Base-by-base conservation (phyloP, 2,113 vertebrate genomes). In the Varanus komodoensis region DNA sequence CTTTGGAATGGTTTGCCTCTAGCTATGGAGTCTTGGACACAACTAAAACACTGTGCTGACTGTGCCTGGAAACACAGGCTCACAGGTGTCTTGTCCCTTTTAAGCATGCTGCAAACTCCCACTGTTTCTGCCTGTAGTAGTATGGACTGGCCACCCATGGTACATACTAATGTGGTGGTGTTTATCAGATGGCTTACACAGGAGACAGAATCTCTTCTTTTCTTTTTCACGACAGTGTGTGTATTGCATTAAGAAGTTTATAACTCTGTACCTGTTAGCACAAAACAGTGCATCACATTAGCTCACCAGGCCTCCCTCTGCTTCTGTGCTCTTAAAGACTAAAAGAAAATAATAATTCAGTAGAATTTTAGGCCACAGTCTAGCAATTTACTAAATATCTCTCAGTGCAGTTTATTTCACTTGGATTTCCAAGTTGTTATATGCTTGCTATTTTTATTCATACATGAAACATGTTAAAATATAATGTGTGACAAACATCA, bases 281-380 rank as follows among this genome's bases (percentile, higher is more conserved):
- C 88, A 44, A 34, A 94, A 87, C 69, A 90, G 44, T 8, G 84
- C 90, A 2, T 1, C 88, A 77, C 38, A 67, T 93, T 94, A 91
- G 0, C 83, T 93, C 69, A 90, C 73, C 38, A 38, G 68, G 32
- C 68, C 80, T 92, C 89, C 92, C 88, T 81, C 83, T 84, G 87
- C 82, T 48, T 75, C n/a, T 89, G 69, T 84, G 34, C 38, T 25
- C 25, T 84, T 68, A 67, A 83, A 83, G 23, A 9, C 57, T 25
- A 27, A 44, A 84, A 44, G 17, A 44, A 1, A 29, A 57, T 1
- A 67, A 9, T 34, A n/a, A 21, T 84, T 27, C 29, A 6, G 25
- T 48, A 50, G 67, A 50, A 11, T 32, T 29, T 29, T 69, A 32
- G 29, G 25, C 9, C 52, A 9, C 50, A 32, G 25, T 81, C 79